Percentiles rank a stretch among this genome's conserved stretches.
phyloP scores from a whole-genome alignment of 2,888 invertebrate genomes.

The Syritta pipiens region DNA sequence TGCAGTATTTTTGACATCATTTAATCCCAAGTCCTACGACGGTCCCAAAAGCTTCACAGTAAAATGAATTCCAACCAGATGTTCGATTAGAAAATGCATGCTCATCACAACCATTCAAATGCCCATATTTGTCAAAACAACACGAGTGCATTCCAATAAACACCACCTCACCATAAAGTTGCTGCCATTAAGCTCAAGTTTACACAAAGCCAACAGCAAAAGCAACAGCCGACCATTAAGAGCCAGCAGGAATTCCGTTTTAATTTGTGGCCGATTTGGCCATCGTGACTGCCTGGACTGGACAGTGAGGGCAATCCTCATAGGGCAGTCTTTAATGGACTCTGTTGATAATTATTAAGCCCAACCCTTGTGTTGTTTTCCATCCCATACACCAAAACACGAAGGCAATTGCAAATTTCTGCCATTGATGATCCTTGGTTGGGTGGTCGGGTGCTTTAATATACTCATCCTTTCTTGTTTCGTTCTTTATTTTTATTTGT shows the following conservation, averaged over 20 bases:
- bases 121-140: too few species aligned
- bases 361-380: slow-evolving; percentile 24
- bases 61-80: too few species aligned
- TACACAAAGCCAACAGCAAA: neutral
- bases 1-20: too few species aligned
- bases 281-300: too few species aligned
- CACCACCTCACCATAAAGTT: neutral
- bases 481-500: slow-evolving; percentile 14
- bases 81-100: too few species aligned
- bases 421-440: neutral
- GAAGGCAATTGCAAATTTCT: slow-evolving; percentile 20
- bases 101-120: too few species aligned
- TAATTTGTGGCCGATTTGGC: slow-evolving; percentile 17
- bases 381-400: neutral
- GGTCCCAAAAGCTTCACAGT: too few species aligned
- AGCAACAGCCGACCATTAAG: too few species aligned
- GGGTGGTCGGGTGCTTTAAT: too few species aligned
- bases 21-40: too few species aligned
- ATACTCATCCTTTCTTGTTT: neutral
- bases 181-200: slow-evolving; percentile 8
- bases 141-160: neutral
- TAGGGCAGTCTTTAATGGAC: slow-evolving; percentile 25
- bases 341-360: slow-evolving; percentile 33
- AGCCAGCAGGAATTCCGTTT: slow-evolving; percentile 6
- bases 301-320: slow-evolving; percentile 3